Evolutionary conservation across 2,797 vertebrate species (phyloP), one percentile per base, ranked within the genome.

Genomic region (Sciurus vulgaris): DNA sequence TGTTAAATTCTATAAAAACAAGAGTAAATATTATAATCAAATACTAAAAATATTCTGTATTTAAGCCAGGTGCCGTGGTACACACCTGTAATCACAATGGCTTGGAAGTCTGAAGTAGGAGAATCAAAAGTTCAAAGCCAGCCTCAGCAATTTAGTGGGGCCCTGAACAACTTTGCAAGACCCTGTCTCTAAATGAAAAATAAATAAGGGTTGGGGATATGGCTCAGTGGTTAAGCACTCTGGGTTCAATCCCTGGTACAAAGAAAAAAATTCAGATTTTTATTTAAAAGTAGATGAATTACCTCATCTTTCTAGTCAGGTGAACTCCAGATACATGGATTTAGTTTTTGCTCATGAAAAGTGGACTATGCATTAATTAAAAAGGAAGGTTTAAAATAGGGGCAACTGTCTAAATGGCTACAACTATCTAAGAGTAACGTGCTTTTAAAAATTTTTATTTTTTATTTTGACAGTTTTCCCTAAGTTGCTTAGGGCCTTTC

Each of bases 341-440:
- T 92, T 91, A 90, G 79, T 83, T 95, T 90, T 70, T 92, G 56
- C 47, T 95, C 18, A 35, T 44, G 70, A 81, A 38, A 70, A 69
- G 85, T 93, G 26, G 67, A 38, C 26, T 67, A 35, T 63, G 17
- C 17, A 86, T 67, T 67, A 91, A 41, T 91, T 84, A 89, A 84
- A 87, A 69, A 65, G 22, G 17, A 51, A 97, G 7, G 20, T 90
- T 85, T 90, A 35, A 18, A 81, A 7, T 56, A 20, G 7, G 89
- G 28, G 28, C 3, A 51, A 11, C 79, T 81, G 82, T 24, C 65
- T 85, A 83, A 93, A 74, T 78, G 54, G 69, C 26, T 91, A 12
- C 51, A 74, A 59, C 12, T 67, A 26, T 84, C 61, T 76, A 84
- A 91, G 41, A 94, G 22, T 56, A 44, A 94, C 67, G 22, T 24